phyloP scores from a whole-genome alignment of 2,797 vertebrate species.

The Caiman crocodilus region DNA sequence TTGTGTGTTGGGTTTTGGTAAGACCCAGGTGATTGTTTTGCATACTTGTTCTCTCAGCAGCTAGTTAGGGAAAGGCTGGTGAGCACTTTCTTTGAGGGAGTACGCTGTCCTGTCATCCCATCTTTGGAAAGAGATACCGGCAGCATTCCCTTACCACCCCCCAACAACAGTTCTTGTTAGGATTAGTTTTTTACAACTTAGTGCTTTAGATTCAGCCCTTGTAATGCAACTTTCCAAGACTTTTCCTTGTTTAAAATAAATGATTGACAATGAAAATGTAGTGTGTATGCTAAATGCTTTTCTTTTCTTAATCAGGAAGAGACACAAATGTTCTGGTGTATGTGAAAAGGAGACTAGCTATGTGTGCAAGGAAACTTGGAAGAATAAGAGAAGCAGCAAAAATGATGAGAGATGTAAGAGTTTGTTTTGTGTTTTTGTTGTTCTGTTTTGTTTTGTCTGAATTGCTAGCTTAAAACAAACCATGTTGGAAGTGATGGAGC shows the following conservation, averaged over 20 bases:
- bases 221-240: too few species aligned
- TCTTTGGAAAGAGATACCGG: neutral
- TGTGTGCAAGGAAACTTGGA: constrained; percentile 98
- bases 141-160: neutral
- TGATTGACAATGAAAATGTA: neutral
- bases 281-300: neutral
- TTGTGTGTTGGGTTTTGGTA: neutral
- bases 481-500: neutral
- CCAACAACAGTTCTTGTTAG: neutral
- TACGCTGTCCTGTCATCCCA: neutral
- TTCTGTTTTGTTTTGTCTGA: neutral
- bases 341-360: constrained; percentile 96
- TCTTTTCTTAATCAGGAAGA: constrained; percentile 85
- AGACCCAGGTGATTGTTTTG: neutral
- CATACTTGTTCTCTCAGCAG: neutral
- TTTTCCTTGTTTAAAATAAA: neutral
- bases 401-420: constrained; percentile 99
- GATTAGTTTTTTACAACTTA: neutral
- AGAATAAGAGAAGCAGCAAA: constrained; percentile 97
- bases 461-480: neutral
- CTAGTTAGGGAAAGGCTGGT: neutral
- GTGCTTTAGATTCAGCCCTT: neutral
- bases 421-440: neutral
- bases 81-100: neutral
- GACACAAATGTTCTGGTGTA: constrained; percentile 98